Base-by-base conservation (phyloP, 1,140 invertebrate species). In the Planococcus citri region DNA sequence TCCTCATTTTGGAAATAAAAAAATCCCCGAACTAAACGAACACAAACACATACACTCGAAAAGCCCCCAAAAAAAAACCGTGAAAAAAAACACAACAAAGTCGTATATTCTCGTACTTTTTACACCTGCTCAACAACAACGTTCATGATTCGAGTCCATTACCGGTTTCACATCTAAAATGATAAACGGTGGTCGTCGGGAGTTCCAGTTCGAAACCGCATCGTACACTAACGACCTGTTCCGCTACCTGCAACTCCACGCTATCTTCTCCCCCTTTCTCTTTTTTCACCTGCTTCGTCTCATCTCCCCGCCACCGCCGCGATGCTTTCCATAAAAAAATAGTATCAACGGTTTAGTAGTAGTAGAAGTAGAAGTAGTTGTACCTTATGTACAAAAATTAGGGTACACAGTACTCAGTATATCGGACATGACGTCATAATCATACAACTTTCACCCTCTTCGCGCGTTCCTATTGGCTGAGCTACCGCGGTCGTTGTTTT, bases 151-250 rank as follows among this genome's bases (percentile, higher is more conserved):
- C 21, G 60, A 64, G 22, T 64, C 20, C 22, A 64, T 64, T 64
- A 64, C 60, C 60, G 60, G 60, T 64, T 64, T 64, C 51, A 58
- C 51, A 17, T 58, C 51, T n/a, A n/a, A 22, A 58, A 58, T 58
- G 51, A 58, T 58, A 64, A 64, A 64, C 60, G 60, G 60, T 64
- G 60, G 60, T 27, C 20, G 60, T 64, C 60, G 60, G 25, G 60
- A 64, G 60, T 64, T 64, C 25, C 60, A 64, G 60, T 64, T 64
- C 3, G 60, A 64, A 64, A 64, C 60, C 60, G 22, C 60, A 64
- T 64, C 60, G 60, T 64, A 64, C 60, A 64, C 60, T 64, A 64
- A 64, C 21, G 60, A 64, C 60, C 60, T 64, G 60, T 64, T 64
- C 25, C 60, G 60, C 60, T 64, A 64, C 60, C 60, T 64, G 60